These are phyloP conservation scores for Hydrotaea cyrtoneurina DNA, from an alignment of 2,888 invertebrate species.

Conservation along the genomic window DNA sequence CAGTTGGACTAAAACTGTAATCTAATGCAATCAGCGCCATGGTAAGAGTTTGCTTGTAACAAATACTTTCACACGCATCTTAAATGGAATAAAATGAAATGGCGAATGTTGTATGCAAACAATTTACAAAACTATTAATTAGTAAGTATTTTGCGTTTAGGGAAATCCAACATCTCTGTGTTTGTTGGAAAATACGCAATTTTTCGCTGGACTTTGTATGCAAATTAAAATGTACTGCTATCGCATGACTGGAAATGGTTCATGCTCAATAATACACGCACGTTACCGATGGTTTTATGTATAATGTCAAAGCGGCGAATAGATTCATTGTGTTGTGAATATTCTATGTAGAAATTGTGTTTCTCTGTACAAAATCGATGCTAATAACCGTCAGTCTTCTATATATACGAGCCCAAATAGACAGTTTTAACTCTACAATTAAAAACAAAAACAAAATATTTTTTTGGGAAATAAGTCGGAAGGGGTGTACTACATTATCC, in stretches of 20 bases:
- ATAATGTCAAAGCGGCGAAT: too few species aligned
- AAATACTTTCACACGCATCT: constrained; percentile 49
- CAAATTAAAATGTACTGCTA: too few species aligned
- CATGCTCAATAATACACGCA: not conserved
- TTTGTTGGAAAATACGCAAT: not conserved
- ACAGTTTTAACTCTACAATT: too few species aligned
- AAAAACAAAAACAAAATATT: too few species aligned
- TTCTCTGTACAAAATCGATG: too few species aligned
- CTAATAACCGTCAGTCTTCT: too few species aligned
- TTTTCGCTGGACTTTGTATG: not conserved
- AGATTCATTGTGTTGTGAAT: too few species aligned
- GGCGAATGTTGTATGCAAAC: not conserved
- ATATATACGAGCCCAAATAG: too few species aligned
- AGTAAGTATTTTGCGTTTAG: constrained; percentile 36
- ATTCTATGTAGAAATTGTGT: too few species aligned
- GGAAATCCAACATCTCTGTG: not conserved
- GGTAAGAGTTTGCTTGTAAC: not conserved
- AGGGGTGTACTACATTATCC: too few species aligned
- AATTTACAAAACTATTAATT: constrained; percentile 34
- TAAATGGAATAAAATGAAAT: constrained; percentile 27
- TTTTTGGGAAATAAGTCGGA: too few species aligned
- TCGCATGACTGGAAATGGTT: not conserved
- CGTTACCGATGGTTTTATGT: too few species aligned
- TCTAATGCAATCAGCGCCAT: not conserved
- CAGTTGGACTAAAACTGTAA: constrained; percentile 31